Base-by-base conservation (phyloP, 2,888 invertebrate species). In the Hydrotaea diabolus region DNA sequence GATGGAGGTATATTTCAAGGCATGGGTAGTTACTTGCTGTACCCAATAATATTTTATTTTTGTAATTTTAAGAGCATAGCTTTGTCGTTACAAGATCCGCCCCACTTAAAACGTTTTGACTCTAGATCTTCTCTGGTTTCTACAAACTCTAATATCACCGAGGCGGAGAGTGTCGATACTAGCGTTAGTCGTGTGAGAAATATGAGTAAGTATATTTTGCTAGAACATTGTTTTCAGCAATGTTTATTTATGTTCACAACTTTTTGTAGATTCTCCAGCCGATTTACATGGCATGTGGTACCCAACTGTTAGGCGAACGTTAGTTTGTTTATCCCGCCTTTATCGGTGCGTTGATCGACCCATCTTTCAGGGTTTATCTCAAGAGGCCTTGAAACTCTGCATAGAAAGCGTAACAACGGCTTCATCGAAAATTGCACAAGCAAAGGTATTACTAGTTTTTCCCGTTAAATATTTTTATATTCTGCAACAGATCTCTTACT, bases 241-340 rank as follows among this genome's bases (percentile, higher is more conserved):
- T 31, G 31, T 31, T 31, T 2, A 4, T 31, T 31, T 31, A 31
- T 31, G 31, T 4, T 7, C 2, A 7, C 7, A 31, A 2, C 7
- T 31, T 7, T 13, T 53, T 83, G 7, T 92, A 91, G 95, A 95
- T 90, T 97, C 97, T 0, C 97, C 98, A 0, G 98, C 99, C 0
- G 99, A 99, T 93, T 93, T 99, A 43, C 99, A 99, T 93, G 99
- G 99, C 31, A 98, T 99, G 98, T 99, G 99, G 99, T 99, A 99
- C 93, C 99, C 99, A 0, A 98, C 98, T 0, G 98, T 99, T 0
- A 94, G 99, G 19, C 94, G 99, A 62, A 98, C 99, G 0, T 93
- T 99, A 19, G 97, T 99, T 21, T 99, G 98, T 85, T 93, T 99
- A 3, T 99, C 99, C 0, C 95, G 99, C 83, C 94, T 98, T 0